Conservation (phyloP, 1,140 invertebrate species). For the Periplaneta americana region DNA sequence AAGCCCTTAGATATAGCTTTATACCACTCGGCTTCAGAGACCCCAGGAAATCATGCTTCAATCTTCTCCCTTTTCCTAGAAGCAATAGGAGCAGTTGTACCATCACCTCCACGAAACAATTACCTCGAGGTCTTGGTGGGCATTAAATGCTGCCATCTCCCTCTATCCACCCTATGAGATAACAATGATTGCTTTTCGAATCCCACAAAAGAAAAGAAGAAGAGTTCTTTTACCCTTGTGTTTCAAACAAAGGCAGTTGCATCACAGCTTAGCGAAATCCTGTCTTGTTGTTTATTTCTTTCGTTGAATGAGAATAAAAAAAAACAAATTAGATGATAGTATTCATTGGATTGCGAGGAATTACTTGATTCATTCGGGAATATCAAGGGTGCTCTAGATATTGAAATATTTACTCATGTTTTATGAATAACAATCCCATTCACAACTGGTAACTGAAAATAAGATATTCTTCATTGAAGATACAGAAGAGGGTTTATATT, state of each 20-base stretch:
- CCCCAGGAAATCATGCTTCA: not conserved
- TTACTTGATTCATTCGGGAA: not conserved
- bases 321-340: not conserved
- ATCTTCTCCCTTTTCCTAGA: not conserved
- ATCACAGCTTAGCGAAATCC: not conserved
- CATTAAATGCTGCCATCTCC: not conserved
- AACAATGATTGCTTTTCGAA: not conserved
- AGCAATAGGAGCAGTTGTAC: not conserved
- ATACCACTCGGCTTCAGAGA: not conserved
- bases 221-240: not conserved
- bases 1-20: too few species aligned
- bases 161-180: not conserved
- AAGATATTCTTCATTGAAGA: too few species aligned
- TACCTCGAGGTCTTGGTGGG: not conserved
- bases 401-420: not conserved
- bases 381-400: not conserved
- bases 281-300: not conserved
- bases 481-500: too few species aligned
- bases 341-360: not conserved
- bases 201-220: not conserved
- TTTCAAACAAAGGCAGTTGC: not conserved
- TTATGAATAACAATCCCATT: not conserved
- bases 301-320: not conserved
- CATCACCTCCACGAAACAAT: not conserved
- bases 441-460: too few species aligned